Conservation (phyloP, 2,888 invertebrate species). For the Epinotia bilunana region DNA sequence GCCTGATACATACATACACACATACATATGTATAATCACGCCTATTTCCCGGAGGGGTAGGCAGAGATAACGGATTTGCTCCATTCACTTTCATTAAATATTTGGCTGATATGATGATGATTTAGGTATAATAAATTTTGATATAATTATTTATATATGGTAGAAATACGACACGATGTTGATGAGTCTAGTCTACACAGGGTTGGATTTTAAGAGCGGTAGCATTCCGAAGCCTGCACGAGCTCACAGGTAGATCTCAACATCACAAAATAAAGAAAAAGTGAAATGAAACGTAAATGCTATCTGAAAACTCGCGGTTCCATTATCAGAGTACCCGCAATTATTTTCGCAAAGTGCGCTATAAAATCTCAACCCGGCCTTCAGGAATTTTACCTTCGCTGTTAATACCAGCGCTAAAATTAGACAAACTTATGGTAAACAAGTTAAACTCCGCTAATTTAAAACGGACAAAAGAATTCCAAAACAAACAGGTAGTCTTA, state of each 20-base stretch:
- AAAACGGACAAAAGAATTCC: constrained; percentile 43
- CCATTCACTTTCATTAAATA: too few species aligned
- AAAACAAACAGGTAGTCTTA: constrained; percentile 33
- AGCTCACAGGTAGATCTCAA: neutral
- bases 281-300: constrained; percentile 8
- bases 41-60: too few species aligned
- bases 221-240: neutral
- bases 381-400: constrained; percentile 17
- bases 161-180: too few species aligned
- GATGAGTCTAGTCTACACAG: too few species aligned
- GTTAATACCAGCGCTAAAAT: constrained; percentile 36
- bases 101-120: too few species aligned
- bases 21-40: too few species aligned
- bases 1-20: too few species aligned
- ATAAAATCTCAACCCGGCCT: constrained; percentile 18
- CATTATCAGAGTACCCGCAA: constrained; percentile 16
- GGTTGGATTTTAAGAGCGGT: neutral
- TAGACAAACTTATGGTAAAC: constrained; percentile 34
- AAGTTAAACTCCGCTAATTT: constrained; percentile 36
- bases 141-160: too few species aligned
- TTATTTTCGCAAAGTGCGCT: constrained; percentile 25
- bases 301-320: constrained; percentile 9
- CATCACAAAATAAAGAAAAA: neutral
- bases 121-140: too few species aligned
- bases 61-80: too few species aligned